Percentiles rank a stretch among this genome's conserved stretches.
phyloP scores from a whole-genome alignment of 2,888 invertebrate species.

The Sinohyriopsis cumingii region DNA sequence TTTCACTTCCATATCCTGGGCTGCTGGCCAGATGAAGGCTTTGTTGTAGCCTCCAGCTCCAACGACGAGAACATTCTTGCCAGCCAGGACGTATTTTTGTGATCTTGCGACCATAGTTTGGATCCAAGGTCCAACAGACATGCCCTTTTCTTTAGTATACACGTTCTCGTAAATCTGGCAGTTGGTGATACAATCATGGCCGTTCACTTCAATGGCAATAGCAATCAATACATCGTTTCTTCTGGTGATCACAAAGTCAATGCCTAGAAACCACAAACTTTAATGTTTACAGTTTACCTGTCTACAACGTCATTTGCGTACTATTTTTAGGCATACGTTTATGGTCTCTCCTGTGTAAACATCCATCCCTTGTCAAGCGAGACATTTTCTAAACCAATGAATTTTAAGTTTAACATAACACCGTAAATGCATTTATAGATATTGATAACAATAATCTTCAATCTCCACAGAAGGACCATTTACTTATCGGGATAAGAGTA shows the following conservation, averaged over 20 bases:
- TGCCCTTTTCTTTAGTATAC: conserved; percentile 20
- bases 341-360: too few relatives aligned
- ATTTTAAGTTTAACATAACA: too few relatives aligned
- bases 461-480: too few relatives aligned
- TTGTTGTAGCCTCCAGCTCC: conserved; percentile 52
- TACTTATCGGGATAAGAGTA: too few relatives aligned
- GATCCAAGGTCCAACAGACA: conserved; percentile 37
- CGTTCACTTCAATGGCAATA: conserved; percentile 53
- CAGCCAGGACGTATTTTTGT: conserved; percentile 38
- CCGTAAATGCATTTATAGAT: too few relatives aligned
- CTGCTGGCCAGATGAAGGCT: conserved; percentile 37
- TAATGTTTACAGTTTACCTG: too few relatives aligned
- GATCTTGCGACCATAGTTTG: conserved; percentile 50
- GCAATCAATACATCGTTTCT: conserved; percentile 24
- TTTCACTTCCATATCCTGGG: conserved; percentile 35
- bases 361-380: too few relatives aligned
- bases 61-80: conserved; percentile 40
- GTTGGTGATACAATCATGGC: conserved; percentile 50
- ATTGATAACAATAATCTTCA: too few relatives aligned
- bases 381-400: too few relatives aligned
- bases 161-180: conserved; percentile 42
- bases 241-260: conserved; percentile 41
- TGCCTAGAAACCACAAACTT: conserved; percentile 28
- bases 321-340: too few relatives aligned
- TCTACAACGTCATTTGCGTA: too few relatives aligned